Evolutionary conservation across 2,113 vertebrate genomes (phyloP).

Genomic region (Spheniscus mendiculus): DNA sequence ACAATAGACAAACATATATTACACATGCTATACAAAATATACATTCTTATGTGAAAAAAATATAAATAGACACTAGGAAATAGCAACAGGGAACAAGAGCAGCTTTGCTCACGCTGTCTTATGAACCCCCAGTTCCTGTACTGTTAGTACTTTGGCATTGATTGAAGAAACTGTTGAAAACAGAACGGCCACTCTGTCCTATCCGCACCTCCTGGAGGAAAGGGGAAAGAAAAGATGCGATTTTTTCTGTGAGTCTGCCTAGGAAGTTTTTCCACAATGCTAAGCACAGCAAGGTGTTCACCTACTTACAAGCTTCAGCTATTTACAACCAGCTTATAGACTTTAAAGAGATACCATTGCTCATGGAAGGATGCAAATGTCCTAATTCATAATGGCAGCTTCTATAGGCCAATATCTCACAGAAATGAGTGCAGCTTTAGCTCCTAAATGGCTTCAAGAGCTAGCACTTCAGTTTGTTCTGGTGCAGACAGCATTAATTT

Average conservation of each 20-base stretch:
- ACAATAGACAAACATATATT: slow-evolving; percentile 74
- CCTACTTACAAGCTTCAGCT: background rate
- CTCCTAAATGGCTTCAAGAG: background rate
- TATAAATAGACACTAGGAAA: slow-evolving; percentile 71
- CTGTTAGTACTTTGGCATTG: background rate
- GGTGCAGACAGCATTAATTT: background rate
- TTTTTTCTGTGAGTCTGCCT: background rate
- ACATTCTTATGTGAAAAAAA: slow-evolving; percentile 78
- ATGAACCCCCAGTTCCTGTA: background rate
- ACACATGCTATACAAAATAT: slow-evolving; percentile 81
- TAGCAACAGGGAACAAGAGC: slow-evolving; percentile 14
- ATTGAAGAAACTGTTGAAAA: background rate
- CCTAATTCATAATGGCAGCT: background rate
- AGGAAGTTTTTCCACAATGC: background rate
- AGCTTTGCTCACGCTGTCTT: background rate
- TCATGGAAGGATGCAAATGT: background rate
- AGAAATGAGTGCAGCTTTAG: background rate
- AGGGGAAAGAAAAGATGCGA: background rate
- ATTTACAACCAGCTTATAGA: background rate
- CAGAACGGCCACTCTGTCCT: background rate
- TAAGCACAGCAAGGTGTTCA: background rate
- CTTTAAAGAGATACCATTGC: background rate
- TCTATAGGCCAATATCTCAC: background rate
- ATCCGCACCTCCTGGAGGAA: background rate
- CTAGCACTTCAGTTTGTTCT: background rate